phyloP scores from a whole-genome alignment of 2,888 invertebrate species.

The Blera fallax region DNA sequence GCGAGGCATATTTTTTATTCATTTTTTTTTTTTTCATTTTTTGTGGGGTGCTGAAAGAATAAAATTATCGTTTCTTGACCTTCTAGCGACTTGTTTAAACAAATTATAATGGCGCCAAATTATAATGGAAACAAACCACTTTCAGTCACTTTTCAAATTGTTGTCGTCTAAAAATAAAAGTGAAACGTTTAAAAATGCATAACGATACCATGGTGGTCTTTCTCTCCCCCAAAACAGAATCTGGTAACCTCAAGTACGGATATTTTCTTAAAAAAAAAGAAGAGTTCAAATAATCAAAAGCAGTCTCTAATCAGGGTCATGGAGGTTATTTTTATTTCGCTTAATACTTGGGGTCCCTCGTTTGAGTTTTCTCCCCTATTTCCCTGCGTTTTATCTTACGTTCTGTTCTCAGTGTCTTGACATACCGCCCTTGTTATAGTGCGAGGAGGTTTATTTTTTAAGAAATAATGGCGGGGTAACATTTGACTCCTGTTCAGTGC shows the following conservation, averaged over 20 bases:
- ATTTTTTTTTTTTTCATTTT: background rate
- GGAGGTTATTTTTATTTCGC: slow-evolving; percentile 58
- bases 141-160: background rate
- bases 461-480: slow-evolving; percentile 3
- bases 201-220: slow-evolving; percentile 18
- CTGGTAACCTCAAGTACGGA: background rate
- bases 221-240: background rate
- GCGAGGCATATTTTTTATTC: background rate
- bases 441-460: background rate
- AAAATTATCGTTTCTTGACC: slow-evolving; percentile 43
- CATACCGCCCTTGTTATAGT: slow-evolving; percentile 4
- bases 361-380: background rate
- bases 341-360: slow-evolving; percentile 1
- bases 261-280: slow-evolving; percentile 8
- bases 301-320: slow-evolving; percentile 60
- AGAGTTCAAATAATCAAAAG: slow-evolving; percentile 45
- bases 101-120: slow-evolving; percentile 31
- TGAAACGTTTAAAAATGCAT: slow-evolving; percentile 26
- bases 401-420: slow-evolving; percentile 16
- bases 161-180: slow-evolving; percentile 20
- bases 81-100: slow-evolving; percentile 11
- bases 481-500: slow-evolving; percentile 34
- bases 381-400: background rate
- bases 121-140: slow-evolving; percentile 1
- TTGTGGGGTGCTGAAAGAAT: background rate